Evolutionary conservation across 2,797 vertebrate species (phyloP).

Genomic region (Spatula versicolor): DNA sequence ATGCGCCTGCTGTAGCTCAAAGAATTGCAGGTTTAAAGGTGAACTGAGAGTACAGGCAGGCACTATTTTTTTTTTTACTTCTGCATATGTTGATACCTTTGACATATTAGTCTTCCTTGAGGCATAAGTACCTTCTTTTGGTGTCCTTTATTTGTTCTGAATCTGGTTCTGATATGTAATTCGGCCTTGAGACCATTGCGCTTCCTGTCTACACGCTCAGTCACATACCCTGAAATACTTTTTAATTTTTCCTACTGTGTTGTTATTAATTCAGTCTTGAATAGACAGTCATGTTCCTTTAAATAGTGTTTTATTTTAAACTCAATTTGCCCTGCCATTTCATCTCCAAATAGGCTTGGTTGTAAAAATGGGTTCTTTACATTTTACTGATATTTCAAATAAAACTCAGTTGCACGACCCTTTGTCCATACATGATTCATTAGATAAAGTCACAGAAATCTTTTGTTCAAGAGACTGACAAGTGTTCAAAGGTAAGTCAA

Average conservation of each 20-base stretch:
- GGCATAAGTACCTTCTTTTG: background rate
- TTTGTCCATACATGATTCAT: background rate
- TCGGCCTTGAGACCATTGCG: background rate
- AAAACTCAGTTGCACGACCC: background rate
- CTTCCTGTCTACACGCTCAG: background rate
- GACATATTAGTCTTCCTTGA: background rate
- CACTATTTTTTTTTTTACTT: background rate
- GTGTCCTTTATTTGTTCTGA: background rate
- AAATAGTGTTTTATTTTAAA: background rate
- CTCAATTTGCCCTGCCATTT: background rate
- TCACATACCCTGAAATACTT: background rate
- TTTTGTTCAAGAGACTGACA: background rate
- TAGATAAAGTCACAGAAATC: background rate
- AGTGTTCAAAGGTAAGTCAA: background rate
- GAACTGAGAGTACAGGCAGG: background rate
- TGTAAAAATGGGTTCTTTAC: background rate
- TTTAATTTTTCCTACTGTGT: background rate
- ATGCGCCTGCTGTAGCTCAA: background rate
- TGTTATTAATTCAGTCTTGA: background rate
- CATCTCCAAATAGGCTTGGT: background rate
- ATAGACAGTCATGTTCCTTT: background rate
- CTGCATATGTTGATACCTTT: background rate
- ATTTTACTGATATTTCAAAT: background rate
- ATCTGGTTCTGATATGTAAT: background rate
- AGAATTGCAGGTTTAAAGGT: background rate